These are phyloP conservation scores for Pollimyrus isidori DNA, from an alignment of 2,113 vertebrate genomes.

Conservation along the genomic window DNA sequence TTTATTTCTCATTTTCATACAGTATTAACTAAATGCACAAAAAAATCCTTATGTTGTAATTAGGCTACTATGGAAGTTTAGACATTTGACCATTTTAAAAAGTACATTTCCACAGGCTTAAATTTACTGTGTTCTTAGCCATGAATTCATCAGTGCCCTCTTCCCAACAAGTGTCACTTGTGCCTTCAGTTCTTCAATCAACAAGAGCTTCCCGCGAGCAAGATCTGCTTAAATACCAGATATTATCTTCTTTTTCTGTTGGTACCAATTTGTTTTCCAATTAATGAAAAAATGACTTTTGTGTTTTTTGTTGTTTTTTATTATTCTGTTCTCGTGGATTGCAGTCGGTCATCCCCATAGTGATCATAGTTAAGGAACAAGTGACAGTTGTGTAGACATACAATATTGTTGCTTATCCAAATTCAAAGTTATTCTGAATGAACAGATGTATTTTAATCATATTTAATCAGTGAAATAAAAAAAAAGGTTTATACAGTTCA, in stretches of 20 bases:
- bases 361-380: neutral
- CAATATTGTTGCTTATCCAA: neutral
- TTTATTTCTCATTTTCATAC: neutral
- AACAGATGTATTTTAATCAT: neutral
- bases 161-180: neutral
- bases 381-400: neutral
- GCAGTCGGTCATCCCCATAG: neutral
- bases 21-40: neutral
- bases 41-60: neutral
- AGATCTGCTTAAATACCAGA: neutral
- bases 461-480: neutral
- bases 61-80: neutral
- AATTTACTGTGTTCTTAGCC: neutral
- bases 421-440: neutral
- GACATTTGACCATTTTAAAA: neutral
- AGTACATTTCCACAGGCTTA: neutral
- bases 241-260: neutral
- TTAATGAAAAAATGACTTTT: neutral
- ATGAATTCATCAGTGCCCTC: neutral
- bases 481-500: neutral
- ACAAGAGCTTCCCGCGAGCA: neutral
- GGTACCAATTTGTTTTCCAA: neutral
- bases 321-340: neutral
- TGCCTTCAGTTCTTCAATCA: constrained; percentile 9
- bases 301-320: neutral